These are phyloP conservation scores for Pteria penguin DNA, from an alignment of 2,888 invertebrate genomes.

Conservation along the genomic window DNA sequence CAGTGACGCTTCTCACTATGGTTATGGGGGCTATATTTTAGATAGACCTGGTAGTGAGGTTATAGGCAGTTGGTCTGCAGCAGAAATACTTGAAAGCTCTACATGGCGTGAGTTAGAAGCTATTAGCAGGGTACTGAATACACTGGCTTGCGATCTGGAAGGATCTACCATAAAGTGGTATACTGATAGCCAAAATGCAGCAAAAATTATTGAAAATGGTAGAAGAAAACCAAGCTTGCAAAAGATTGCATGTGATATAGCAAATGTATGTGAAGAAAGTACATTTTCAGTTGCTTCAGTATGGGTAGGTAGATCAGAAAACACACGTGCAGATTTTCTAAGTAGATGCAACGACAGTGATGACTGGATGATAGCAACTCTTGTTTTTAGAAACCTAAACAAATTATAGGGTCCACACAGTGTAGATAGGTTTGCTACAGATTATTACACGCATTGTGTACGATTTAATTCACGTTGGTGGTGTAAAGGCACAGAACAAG, in stretches of 20 bases:
- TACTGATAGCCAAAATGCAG: too few species aligned
- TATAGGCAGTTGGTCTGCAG: not conserved
- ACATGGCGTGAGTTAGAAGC: constrained; percentile 16
- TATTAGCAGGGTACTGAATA: not conserved
- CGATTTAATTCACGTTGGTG: not conserved
- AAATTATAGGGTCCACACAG: not conserved
- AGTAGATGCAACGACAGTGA: too few species aligned
- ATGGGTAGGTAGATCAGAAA: not conserved
- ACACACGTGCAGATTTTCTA: too few species aligned
- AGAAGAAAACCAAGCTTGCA: not conserved
- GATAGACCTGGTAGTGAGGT: not conserved
- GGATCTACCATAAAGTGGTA: too few species aligned
- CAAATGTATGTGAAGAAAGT: not conserved
- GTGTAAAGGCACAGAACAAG: not conserved
- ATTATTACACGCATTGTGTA: not conserved
- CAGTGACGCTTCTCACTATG: constrained; percentile 7
- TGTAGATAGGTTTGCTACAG: not conserved
- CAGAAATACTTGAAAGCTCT: not conserved
- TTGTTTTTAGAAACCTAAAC: not conserved
- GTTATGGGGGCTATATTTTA: constrained; percentile 1
- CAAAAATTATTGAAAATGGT: too few species aligned
- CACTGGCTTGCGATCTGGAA: not conserved
- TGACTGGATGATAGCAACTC: not conserved
- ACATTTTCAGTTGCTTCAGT: not conserved
- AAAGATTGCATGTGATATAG: not conserved